A percentile compares a stretch with the other conserved stretches of the same genome.
These are phyloP conservation scores for Oxyteleia sp. DNA, from an alignment of 2,888 invertebrate genomes.

Conservation along the genomic window DNA sequence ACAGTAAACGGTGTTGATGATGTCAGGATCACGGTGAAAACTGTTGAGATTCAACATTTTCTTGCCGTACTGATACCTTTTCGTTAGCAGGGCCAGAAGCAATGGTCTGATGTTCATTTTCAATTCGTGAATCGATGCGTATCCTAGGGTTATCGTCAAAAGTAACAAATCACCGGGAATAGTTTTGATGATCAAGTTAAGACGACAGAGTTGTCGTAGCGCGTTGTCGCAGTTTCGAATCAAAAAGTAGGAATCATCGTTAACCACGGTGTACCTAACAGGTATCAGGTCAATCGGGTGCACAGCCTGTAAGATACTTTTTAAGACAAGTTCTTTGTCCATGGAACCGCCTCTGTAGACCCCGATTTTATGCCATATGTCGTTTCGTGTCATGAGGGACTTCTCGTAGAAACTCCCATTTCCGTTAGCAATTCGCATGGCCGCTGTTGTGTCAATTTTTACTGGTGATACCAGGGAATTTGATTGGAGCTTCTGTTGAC, in stretches of 20 bases:
- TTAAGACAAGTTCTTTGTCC: conserved; percentile 85
- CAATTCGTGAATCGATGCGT: conserved; percentile 87
- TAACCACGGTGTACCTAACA: conserved; percentile 85
- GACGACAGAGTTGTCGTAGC: conserved; percentile 88
- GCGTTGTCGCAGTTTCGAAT: conserved; percentile 88
- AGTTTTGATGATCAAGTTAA: conserved; percentile 86
- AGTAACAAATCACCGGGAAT: conserved; percentile 80
- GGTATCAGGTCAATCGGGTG: conserved; percentile 88
- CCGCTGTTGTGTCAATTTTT: conserved; percentile 80
- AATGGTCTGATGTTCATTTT: conserved; percentile 88
- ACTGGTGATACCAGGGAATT: conserved; percentile 45
- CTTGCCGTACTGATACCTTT: conserved; percentile 83
- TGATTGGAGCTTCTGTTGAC: conserved; percentile 13
- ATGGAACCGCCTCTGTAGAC: conserved; percentile 83
- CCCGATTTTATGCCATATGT: conserved; percentile 84
- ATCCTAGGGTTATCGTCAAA: conserved; percentile 86
- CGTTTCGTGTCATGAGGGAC: conserved; percentile 82
- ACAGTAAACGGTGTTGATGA: conserved; percentile 85
- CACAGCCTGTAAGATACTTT: conserved; percentile 87
- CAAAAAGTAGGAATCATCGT: conserved; percentile 87
- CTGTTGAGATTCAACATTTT: conserved; percentile 86
- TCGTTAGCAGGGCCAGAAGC: conserved; percentile 85
- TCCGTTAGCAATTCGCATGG: conserved; percentile 80
- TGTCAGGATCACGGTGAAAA: conserved; percentile 87
- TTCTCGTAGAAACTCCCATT: conserved; percentile 81